Evolutionary conservation across 2,888 invertebrate species (phyloP).

Genomic region (Synanthedon formicaeformis): DNA sequence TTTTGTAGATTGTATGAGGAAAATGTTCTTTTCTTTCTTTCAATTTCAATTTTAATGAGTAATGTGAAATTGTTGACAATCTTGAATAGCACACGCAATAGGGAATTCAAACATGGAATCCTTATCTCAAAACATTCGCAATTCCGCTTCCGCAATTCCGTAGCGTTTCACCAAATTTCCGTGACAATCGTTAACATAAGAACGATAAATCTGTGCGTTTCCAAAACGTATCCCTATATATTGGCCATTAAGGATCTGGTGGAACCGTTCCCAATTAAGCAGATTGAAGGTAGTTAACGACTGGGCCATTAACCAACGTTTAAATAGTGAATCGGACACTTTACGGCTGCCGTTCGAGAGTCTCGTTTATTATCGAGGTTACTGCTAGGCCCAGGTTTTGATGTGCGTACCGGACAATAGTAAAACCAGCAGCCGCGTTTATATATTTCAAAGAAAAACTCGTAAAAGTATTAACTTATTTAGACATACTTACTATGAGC

Average conservation of each 20-base stretch:
- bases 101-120: conserved; percentile 1
- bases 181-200: conserved; percentile 9
- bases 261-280: conserved; percentile 62
- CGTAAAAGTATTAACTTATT: no score
- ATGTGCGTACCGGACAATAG: not conserved
- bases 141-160: conserved; percentile 1
- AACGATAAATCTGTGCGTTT: conserved; percentile 8
- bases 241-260: conserved; percentile 36
- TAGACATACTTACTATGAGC: no score
- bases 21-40: no score
- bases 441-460: no score
- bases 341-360: conserved; percentile 44
- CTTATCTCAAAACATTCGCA: conserved; percentile 1
- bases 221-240: conserved; percentile 19
- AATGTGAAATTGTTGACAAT: not conserved
- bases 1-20: no score
- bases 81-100: conserved; percentile 3
- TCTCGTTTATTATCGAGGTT: conserved; percentile 30
- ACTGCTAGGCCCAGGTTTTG: conserved; percentile 1
- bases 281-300: conserved; percentile 60
- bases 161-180: not conserved
- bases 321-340: conserved; percentile 61
- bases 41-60: no score
- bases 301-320: conserved; percentile 47
- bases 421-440: no score